These are phyloP conservation scores for Pseudochirops corinnae DNA, from an alignment of 2,797 vertebrate species.

Conservation along the genomic window DNA sequence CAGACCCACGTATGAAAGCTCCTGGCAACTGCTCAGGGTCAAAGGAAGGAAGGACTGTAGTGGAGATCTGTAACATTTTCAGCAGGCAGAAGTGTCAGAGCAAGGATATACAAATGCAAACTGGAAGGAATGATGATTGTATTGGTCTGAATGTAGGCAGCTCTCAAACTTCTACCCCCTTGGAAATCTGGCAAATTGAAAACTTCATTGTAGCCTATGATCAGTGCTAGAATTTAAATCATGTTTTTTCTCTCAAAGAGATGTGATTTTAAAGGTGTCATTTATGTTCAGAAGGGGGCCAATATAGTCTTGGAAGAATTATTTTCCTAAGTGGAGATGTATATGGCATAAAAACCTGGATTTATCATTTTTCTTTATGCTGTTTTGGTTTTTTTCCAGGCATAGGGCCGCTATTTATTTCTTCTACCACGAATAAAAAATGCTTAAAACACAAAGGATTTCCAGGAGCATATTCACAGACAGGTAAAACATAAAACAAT, in stretches of 20 bases:
- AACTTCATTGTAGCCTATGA: background rate
- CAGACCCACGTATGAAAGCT: background rate
- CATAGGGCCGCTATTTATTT: background rate
- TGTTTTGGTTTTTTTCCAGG: background rate
- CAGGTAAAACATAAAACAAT: background rate
- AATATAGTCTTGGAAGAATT: background rate
- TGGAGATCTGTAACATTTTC: conserved; percentile 6
- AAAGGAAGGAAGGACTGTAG: background rate
- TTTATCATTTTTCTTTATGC: background rate
- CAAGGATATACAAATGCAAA: background rate
- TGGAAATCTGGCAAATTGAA: background rate
- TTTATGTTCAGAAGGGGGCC: background rate
- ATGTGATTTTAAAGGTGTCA: background rate
- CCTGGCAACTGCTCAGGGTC: conserved; percentile 11
- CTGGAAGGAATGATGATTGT: background rate
- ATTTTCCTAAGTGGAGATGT: conserved; percentile 23
- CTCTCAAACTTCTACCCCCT: background rate
- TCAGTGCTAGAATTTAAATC: background rate
- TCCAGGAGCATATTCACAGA: background rate
- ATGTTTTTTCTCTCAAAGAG: background rate
- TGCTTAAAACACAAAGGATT: background rate
- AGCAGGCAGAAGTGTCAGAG: background rate
- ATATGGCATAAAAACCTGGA: conserved; percentile 17
- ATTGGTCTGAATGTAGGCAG: background rate
- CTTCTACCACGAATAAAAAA: background rate